A percentile compares a stretch with the other conserved stretches of the same genome.
phyloP scores from a whole-genome alignment of 1,140 invertebrate species.

The Rhagoletis pomonella region DNA sequence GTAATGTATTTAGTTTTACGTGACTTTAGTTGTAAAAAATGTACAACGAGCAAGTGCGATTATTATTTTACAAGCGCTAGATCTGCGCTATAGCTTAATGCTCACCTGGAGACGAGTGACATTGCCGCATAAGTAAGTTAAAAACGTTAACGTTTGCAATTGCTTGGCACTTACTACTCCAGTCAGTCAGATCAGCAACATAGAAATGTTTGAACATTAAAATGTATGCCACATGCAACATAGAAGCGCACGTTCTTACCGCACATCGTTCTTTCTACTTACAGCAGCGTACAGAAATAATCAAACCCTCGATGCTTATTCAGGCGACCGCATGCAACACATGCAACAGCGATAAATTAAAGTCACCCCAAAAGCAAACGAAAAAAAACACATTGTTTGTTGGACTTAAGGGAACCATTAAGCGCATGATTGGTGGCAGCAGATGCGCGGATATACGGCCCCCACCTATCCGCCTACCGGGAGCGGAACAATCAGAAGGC shows the following conservation, averaged over 20 bases:
- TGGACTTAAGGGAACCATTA: slow-evolving; percentile 51
- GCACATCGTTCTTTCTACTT: neutral
- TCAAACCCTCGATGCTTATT: neutral
- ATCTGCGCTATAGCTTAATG: neutral
- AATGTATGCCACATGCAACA: slow-evolving; percentile 51
- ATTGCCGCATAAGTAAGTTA: neutral
- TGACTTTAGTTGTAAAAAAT: neutral
- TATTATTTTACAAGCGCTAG: neutral
- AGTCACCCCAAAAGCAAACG: slow-evolving; percentile 37
- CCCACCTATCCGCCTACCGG: neutral
- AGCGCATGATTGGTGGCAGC: slow-evolving; percentile 46
- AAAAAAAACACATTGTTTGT: slow-evolving; percentile 32
- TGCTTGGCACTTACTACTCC: slow-evolving; percentile 14
- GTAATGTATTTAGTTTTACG: neutral
- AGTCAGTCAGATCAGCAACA: neutral
- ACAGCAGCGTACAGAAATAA: neutral
- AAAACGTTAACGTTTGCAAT: slow-evolving; percentile 30
- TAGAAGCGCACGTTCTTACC: slow-evolving; percentile 12
- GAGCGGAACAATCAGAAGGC: neutral
- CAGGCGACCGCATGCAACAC: slow-evolving; percentile 22
- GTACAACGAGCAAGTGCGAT: neutral
- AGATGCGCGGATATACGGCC: slow-evolving; percentile 10
- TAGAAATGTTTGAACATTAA: neutral
- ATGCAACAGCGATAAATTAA: slow-evolving; percentile 48
- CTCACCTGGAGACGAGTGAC: neutral